phyloP scores from a whole-genome alignment of 1,140 invertebrate species.

The Scaptomyza montana region DNA sequence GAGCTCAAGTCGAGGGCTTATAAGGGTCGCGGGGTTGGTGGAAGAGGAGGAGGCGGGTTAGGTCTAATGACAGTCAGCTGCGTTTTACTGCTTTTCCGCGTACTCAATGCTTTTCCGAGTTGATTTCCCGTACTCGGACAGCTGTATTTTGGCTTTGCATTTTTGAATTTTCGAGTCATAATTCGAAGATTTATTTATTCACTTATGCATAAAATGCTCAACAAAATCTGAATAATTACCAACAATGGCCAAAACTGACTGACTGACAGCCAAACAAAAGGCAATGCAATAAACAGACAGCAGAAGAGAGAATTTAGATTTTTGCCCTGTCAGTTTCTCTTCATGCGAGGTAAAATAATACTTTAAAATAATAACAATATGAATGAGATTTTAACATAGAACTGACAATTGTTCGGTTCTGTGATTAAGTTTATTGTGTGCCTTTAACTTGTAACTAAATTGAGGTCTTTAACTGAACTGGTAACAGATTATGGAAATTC shows the following conservation, averaged over 20 bases:
- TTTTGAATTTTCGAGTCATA: conserved; percentile 60
- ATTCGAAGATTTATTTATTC: conserved; percentile 70
- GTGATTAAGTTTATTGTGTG: no score
- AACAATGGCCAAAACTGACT: conserved; percentile 49
- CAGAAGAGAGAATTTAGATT: neutral
- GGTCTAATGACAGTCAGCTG: conserved; percentile 70
- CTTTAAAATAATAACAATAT: conserved; percentile 3
- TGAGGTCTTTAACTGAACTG: no score
- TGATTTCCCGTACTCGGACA: conserved; percentile 37
- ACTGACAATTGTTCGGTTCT: conserved; percentile 21
- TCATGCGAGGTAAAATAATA: conserved; percentile 10
- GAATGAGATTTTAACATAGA: conserved; percentile 17
- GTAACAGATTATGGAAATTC: no score
- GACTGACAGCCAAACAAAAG: conserved; percentile 56
- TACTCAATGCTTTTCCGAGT: conserved; percentile 10
- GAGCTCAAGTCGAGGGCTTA: conserved; percentile 3
- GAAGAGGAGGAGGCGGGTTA: neutral
- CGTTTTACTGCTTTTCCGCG: conserved; percentile 59
- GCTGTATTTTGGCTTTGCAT: conserved; percentile 57
- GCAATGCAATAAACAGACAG: conserved; percentile 1
- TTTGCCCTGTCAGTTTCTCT: conserved; percentile 15
- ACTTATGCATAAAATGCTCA: conserved; percentile 74
- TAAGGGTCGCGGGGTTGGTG: no score
- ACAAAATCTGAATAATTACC: conserved; percentile 74
- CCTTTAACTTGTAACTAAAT: no score